Conservation (phyloP, 2,888 invertebrate species). For the Euclidia mi region DNA sequence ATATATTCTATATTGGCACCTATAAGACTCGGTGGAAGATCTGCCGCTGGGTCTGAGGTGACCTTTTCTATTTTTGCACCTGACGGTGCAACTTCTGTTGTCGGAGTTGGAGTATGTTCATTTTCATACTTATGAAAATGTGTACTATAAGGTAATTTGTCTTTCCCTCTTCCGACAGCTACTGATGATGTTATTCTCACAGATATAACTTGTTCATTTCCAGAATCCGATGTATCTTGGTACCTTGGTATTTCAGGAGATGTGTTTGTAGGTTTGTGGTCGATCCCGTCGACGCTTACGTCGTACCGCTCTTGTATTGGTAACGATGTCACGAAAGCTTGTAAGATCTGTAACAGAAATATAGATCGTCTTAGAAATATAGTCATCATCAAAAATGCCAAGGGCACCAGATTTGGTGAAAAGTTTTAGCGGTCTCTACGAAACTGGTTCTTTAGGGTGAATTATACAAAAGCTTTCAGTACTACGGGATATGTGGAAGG, state of each 20-base stretch:
- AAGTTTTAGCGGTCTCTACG: no score
- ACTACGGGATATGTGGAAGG: no score
- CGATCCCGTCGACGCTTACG: conserved; percentile 49
- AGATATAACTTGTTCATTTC: conserved; percentile 85
- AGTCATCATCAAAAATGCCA: no score
- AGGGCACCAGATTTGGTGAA: no score
- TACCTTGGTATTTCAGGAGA: conserved; percentile 65
- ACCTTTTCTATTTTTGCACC: conserved; percentile 56
- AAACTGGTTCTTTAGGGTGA: no score
- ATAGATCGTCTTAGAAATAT: conserved; percentile 10
- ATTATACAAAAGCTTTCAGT: no score
- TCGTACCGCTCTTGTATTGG: conserved; percentile 63
- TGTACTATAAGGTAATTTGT: conserved; percentile 46
- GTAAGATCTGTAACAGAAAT: conserved; percentile 77
- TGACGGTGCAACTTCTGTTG: conserved; percentile 38
- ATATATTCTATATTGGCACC: conserved; percentile 88
- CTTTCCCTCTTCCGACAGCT: conserved; percentile 87
- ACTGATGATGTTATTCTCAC: conserved; percentile 91
- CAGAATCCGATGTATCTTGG: conserved; percentile 52
- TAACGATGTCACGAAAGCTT: conserved; percentile 68
- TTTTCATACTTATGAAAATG: conserved; percentile 31
- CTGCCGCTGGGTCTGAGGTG: conserved; percentile 62
- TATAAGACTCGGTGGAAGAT: conserved; percentile 76
- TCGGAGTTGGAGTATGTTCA: conserved; percentile 31
- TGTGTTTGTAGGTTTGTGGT: conserved; percentile 52